These are phyloP conservation scores for Emydocephalus ijimae DNA, from an alignment of 2,113 vertebrate species.

Conservation along the genomic window DNA sequence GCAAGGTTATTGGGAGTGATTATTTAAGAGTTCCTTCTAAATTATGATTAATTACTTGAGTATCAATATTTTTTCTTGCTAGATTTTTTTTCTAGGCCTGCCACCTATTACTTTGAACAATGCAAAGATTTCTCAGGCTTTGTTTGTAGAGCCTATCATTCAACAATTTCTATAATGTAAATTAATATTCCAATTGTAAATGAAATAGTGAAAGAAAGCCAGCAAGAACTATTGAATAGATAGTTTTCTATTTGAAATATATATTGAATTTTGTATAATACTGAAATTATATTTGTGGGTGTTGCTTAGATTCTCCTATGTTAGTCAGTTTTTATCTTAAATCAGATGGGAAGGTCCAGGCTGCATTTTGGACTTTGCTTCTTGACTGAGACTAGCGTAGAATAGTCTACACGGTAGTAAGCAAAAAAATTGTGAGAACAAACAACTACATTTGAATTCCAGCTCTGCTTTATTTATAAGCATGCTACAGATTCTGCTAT, in stretches of 20 bases:
- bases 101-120: neutral
- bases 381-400: neutral
- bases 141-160: neutral
- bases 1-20: neutral
- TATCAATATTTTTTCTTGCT: neutral
- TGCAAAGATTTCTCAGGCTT: neutral
- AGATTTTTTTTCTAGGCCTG: neutral
- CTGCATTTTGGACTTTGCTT: neutral
- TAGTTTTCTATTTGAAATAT: neutral
- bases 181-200: neutral
- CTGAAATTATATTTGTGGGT: neutral
- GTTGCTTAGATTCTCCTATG: neutral
- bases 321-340: too few species aligned
- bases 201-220: neutral
- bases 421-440: neutral
- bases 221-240: neutral
- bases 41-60: neutral
- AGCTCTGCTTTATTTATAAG: neutral
- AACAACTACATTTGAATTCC: neutral
- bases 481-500: neutral
- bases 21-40: neutral
- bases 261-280: neutral
- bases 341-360: neutral
- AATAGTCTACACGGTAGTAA: neutral
- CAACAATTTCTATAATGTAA: neutral